phyloP scores from a whole-genome alignment of 2,797 vertebrate species.

The Hippocampus kuda region DNA sequence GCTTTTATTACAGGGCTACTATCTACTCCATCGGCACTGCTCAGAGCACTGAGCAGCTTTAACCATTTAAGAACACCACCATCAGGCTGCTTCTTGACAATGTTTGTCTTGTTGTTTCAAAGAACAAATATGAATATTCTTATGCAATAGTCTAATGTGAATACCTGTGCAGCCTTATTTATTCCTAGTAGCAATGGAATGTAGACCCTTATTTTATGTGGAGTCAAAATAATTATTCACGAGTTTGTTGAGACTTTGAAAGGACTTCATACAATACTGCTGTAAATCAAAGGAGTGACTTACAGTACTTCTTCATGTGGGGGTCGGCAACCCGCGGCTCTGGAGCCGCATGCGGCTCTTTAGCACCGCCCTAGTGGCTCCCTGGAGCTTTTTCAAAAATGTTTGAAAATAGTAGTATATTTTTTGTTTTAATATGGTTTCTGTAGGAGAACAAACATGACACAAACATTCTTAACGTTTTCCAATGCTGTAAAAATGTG shows the following conservation, averaged over 20 bases:
- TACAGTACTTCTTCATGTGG: no score
- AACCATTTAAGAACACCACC: constrained; percentile 50
- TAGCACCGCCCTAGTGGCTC: no score
- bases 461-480: no score
- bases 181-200: not conserved
- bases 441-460: no score
- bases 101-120: not conserved
- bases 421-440: no score
- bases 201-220: not conserved
- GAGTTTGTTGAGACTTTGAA: not conserved
- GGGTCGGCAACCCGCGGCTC: no score
- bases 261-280: no score
- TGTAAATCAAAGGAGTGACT: not conserved
- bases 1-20: constrained; percentile 74
- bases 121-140: not conserved
- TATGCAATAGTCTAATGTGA: not conserved
- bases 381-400: no score
- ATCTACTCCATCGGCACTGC: constrained; percentile 61
- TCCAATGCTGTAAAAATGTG: no score
- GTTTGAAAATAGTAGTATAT: no score
- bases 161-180: not conserved
- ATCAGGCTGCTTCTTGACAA: no score
- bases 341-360: no score
- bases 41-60: constrained; percentile 54
- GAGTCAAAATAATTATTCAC: not conserved